Conservation (phyloP, 2,113 vertebrate genomes). For the Rhinoderma darwinii region DNA sequence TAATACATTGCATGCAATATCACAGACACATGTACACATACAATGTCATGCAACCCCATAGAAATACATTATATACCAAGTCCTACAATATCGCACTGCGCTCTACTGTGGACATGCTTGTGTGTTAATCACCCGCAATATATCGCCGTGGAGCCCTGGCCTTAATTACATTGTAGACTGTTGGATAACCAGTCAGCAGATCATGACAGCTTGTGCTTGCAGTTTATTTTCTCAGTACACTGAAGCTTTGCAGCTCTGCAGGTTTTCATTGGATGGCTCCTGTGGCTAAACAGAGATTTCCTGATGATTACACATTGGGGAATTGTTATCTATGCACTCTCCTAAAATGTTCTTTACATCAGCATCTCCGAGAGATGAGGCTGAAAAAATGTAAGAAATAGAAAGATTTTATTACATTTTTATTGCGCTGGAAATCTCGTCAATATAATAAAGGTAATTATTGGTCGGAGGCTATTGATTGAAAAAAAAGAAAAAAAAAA, state of each 20-base stretch:
- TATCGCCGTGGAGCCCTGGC: background rate
- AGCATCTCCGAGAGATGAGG: background rate
- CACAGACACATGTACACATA: too few species aligned
- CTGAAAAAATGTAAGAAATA: background rate
- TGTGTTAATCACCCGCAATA: background rate
- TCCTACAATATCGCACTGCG: background rate
- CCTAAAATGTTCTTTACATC: background rate
- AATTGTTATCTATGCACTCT: background rate
- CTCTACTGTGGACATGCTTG: background rate
- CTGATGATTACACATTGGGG: background rate
- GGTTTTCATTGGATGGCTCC: conserved; percentile 1
- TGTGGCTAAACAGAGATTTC: background rate
- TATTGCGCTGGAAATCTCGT: background rate
- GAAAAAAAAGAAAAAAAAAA: too few species aligned
- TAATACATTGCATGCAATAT: too few species aligned
- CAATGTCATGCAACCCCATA: too few species aligned
- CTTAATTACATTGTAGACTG: background rate
- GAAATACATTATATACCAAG: background rate
- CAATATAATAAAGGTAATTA: background rate
- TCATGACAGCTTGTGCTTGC: background rate
- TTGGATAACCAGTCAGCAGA: background rate
- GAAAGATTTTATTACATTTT: background rate
- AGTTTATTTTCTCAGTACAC: background rate
- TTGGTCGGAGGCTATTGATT: background rate
- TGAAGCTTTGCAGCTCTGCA: conserved; percentile 21